phyloP scores from a whole-genome alignment of 2,888 invertebrate genomes.

The Thymelicus acteon region DNA sequence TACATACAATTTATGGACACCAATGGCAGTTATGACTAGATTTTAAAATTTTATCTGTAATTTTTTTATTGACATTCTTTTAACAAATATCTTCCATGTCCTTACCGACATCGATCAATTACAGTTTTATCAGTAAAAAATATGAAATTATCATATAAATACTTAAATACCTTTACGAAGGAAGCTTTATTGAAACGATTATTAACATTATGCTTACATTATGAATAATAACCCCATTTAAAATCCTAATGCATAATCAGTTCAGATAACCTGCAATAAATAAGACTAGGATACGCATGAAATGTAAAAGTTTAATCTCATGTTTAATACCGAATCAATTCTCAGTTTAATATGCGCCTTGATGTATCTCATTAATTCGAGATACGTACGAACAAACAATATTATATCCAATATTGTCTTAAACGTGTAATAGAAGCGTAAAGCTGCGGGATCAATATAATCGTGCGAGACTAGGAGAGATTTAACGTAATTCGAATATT shows the following conservation, averaged over 20 bases:
- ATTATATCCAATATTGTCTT: conserved; percentile 54
- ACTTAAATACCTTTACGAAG: neutral
- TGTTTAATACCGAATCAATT: neutral
- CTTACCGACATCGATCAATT: no score
- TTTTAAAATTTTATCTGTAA: no score
- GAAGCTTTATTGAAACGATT: conserved; percentile 9
- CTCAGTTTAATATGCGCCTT: conserved; percentile 19
- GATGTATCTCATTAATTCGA: conserved; percentile 29
- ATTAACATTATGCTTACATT: neutral
- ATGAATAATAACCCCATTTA: neutral
- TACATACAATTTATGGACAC: no score
- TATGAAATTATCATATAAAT: neutral
- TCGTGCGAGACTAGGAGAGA: conserved; percentile 60
- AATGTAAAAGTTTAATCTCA: neutral
- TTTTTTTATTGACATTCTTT: no score
- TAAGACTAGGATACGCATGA: conserved; percentile 10
- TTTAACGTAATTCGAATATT: conserved; percentile 58
- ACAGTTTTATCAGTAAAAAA: no score
- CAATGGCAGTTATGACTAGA: no score
- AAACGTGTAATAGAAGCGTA: conserved; percentile 41
- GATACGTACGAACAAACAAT: conserved; percentile 51
- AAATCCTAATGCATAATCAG: conserved; percentile 9
- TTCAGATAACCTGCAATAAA: conserved; percentile 5
- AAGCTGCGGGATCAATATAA: conserved; percentile 66
- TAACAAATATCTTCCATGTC: no score